phyloP scores from a whole-genome alignment of 2,797 vertebrate genomes.

The Bovichtus variegatus region DNA sequence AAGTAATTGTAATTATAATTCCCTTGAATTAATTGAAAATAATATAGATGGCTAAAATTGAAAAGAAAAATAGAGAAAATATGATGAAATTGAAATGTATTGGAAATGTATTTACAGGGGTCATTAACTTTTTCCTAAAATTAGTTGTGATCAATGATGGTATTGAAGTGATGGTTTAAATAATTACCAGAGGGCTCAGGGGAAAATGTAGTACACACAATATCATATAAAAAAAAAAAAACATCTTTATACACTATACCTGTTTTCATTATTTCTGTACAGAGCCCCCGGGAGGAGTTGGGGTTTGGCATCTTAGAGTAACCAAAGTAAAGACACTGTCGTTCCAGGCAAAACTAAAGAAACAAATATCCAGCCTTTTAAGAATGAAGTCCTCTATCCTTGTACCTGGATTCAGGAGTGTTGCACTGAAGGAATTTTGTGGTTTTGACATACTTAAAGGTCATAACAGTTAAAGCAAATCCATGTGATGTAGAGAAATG shows the following conservation, averaged over 20 bases:
- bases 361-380: too few species aligned
- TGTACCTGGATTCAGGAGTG: not conserved
- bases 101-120: constrained; percentile 2
- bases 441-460: constrained; percentile 3
- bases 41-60: not conserved
- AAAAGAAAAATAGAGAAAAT: not conserved
- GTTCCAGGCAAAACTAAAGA: not conserved
- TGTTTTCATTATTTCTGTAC: not conserved
- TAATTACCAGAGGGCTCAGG: not conserved
- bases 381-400: not conserved
- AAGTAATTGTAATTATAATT: constrained; percentile 45
- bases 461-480: not conserved
- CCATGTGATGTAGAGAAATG: not conserved
- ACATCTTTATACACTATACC: not conserved
- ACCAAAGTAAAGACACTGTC: not conserved
- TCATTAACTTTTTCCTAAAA: constrained; percentile 3
- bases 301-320: not conserved
- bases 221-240: not conserved
- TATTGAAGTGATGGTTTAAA: not conserved
- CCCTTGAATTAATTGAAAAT: constrained; percentile 18
- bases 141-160: not conserved
- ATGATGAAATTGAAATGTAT: not conserved
- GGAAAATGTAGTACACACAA: not conserved
- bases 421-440: not conserved
- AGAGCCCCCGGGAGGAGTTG: not conserved